These are phyloP conservation scores for Numenius phaeopus DNA, from an alignment of 2,797 vertebrate genomes.

Conservation along the genomic window DNA sequence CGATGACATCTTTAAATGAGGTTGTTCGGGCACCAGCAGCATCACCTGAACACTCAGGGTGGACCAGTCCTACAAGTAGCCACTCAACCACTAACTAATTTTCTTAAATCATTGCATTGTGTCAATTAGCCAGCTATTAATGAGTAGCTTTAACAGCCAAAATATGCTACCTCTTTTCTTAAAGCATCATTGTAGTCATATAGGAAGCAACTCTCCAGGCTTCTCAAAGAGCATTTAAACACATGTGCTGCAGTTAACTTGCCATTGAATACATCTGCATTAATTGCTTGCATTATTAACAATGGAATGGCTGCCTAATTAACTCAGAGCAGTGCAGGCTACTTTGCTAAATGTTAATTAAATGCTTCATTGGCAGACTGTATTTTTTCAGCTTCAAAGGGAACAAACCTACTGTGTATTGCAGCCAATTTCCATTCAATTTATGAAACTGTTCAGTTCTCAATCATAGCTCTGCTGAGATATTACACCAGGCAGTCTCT, in stretches of 20 bases:
- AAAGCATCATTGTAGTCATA: neutral
- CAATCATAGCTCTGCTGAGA: neutral
- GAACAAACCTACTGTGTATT: neutral
- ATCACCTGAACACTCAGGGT: neutral
- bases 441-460: neutral
- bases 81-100: neutral
- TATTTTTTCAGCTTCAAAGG: neutral
- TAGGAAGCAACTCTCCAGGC: neutral
- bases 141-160: neutral
- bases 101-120: neutral
- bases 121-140: neutral
- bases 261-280: neutral
- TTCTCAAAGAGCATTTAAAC: neutral
- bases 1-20: neutral
- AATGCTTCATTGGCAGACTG: neutral
- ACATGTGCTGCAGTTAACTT: neutral
- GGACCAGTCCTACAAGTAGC: neutral
- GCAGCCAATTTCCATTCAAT: neutral
- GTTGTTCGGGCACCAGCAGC: neutral
- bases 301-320: neutral
- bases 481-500: neutral
- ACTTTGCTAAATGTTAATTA: conserved; percentile 27
- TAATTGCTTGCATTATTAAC: conserved; percentile 40
- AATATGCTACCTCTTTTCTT: neutral
- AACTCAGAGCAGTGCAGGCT: neutral